These are phyloP conservation scores for Desoria tigrina DNA, from an alignment of 2,888 invertebrate species.

Conservation along the genomic window DNA sequence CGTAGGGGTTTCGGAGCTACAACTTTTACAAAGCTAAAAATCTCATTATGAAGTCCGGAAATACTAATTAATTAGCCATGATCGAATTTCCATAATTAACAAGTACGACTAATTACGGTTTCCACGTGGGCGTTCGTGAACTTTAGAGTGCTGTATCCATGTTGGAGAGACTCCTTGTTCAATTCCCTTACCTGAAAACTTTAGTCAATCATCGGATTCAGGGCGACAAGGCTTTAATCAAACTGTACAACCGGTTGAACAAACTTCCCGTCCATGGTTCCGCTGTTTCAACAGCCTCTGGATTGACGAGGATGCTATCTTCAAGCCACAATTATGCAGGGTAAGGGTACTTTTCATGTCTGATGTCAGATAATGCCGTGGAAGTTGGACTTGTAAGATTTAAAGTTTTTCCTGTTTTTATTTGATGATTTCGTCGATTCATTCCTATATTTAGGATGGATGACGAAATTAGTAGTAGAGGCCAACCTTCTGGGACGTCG, in stretches of 20 bases:
- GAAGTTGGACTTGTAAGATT: too few relatives aligned
- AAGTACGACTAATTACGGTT: too few relatives aligned
- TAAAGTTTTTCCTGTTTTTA: too few relatives aligned
- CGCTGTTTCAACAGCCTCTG: neutral
- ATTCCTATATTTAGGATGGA: too few relatives aligned
- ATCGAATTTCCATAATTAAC: neutral
- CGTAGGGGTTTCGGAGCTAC: too few relatives aligned
- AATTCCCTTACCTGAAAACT: conserved; percentile 17
- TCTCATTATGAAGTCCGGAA: neutral
- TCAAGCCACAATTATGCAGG: neutral
- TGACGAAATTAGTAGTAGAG: too few relatives aligned
- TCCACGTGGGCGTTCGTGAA: neutral
- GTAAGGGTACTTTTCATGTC: neutral
- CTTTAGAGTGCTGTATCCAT: conserved; percentile 32
- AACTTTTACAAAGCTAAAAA: neutral
- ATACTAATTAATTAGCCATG: neutral
- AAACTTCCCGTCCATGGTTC: neutral
- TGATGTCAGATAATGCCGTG: neutral
- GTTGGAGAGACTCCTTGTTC: conserved; percentile 28
- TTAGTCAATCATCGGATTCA: neutral
- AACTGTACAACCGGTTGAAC: conserved; percentile 1
- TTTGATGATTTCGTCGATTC: too few relatives aligned
- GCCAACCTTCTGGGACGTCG: too few relatives aligned
- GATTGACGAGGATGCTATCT: neutral
- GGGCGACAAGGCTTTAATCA: neutral